Evolutionary conservation across 2,797 vertebrate genomes (phyloP).

Genomic region (Syngnathus rostellatus): DNA sequence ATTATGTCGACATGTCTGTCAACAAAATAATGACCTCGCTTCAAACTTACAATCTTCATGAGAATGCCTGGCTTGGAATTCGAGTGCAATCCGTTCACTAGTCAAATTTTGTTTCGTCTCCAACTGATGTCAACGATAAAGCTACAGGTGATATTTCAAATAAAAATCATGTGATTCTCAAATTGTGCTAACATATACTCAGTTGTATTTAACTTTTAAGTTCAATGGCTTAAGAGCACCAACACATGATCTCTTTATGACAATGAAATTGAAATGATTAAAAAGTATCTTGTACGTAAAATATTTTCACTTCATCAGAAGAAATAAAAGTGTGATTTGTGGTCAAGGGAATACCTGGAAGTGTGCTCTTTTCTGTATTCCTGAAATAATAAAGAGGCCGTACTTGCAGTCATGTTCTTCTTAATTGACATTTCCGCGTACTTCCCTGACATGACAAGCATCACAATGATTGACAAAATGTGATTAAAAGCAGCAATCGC

Average conservation of each 20-base stretch:
- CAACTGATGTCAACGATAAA: neutral
- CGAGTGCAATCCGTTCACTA: neutral
- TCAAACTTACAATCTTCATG: constrained; percentile 23
- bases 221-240: no score
- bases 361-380: neutral
- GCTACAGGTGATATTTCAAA: neutral
- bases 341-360: neutral
- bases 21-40: constrained; percentile 24
- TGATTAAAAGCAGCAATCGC: neutral
- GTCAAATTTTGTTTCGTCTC: neutral
- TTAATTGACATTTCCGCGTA: constrained; percentile 16
- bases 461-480: neutral
- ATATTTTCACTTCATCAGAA: no score
- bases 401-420: constrained; percentile 9
- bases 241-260: no score
- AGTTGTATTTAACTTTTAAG: no score
- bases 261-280: no score
- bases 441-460: neutral
- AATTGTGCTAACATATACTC: no score
- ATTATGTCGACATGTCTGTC: constrained; percentile 30
- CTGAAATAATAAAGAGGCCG: constrained; percentile 1
- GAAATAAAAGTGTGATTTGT: no score
- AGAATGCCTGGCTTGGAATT: neutral
- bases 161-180: neutral
- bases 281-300: no score